phyloP scores from a whole-genome alignment of 2,113 vertebrate genomes.

The Ptyas mucosa region DNA sequence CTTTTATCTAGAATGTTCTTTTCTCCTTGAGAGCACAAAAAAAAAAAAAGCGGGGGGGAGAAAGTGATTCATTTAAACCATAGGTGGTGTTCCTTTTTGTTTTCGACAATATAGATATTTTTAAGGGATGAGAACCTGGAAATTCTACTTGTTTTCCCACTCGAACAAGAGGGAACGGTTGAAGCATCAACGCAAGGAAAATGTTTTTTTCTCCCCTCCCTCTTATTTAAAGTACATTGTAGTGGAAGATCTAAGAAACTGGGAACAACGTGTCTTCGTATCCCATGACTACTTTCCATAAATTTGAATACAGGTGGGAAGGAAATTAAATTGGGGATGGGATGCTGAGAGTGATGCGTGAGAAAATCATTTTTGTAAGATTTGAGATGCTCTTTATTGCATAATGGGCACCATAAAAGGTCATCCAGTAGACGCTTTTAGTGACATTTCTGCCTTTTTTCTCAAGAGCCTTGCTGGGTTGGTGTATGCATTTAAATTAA shows the following conservation, averaged over 20 bases:
- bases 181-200: neutral
- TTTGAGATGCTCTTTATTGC: constrained; percentile 74
- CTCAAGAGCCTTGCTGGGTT: constrained; percentile 57
- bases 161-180: neutral
- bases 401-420: constrained; percentile 72
- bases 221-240: neutral
- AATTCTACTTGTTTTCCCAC: constrained; percentile 8
- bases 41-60: accelerated
- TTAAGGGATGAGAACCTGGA: neutral
- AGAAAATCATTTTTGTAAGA: constrained; percentile 63
- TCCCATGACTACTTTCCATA: neutral
- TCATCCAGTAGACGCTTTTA: constrained; percentile 64
- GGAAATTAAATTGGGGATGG: constrained; percentile 25
- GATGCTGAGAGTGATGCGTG: constrained; percentile 44
- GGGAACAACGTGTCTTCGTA: neutral
- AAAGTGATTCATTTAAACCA: neutral
- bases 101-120: neutral
- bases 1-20: constrained; percentile 1
- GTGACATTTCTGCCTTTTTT: constrained; percentile 58
- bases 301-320: constrained; percentile 1
- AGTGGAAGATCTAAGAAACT: neutral
- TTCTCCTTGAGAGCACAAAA: neutral
- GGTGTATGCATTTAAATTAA: constrained; percentile 73
- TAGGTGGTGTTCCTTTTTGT: neutral
- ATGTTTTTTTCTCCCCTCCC: accelerated